phyloP scores from a whole-genome alignment of 2,888 invertebrate species.

The Scaptomyza parva region DNA sequence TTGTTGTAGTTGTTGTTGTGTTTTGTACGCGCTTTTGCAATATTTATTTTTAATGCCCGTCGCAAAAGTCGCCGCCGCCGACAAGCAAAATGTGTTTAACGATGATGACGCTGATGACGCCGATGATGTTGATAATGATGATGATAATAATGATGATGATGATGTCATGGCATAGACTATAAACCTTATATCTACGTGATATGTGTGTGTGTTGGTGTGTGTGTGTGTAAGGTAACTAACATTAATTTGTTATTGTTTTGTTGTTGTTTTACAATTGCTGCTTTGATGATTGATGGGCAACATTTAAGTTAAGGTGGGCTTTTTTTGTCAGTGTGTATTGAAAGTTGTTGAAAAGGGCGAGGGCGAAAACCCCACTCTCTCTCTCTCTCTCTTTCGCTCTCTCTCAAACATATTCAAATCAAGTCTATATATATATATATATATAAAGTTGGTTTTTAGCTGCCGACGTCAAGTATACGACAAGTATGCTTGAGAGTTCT shows the following conservation, averaged over 20 bases:
- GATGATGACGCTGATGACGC: slow-evolving; percentile 7
- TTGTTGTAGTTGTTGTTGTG: slow-evolving; percentile 7
- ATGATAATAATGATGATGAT: slow-evolving; percentile 33
- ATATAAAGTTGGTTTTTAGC: too few relatives aligned
- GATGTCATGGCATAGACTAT: slow-evolving; percentile 65
- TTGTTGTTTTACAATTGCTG: slow-evolving; percentile 41
- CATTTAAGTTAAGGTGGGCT: slow-evolving; percentile 34
- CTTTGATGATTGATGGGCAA: slow-evolving; percentile 64
- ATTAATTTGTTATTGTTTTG: slow-evolving; percentile 18
- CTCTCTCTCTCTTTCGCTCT: background rate
- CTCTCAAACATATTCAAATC: background rate
- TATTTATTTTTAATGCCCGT: slow-evolving; percentile 59
- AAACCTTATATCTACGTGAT: background rate
- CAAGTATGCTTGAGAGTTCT: slow-evolving; percentile 17
- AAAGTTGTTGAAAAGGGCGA: too few relatives aligned
- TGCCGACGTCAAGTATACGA: slow-evolving; percentile 31
- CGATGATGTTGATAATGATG: background rate
- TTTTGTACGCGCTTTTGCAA: slow-evolving; percentile 57
- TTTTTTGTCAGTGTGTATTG: too few relatives aligned
- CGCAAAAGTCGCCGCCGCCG: slow-evolving; percentile 4
- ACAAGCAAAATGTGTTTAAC: slow-evolving; percentile 16
- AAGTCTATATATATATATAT: too few relatives aligned
- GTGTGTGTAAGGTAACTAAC: slow-evolving; percentile 11
- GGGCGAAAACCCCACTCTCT: too few relatives aligned
- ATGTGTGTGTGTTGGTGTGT: background rate